Percentiles rank a stretch among this genome's conserved stretches.
phyloP scores from a whole-genome alignment of 2,888 invertebrate genomes.

The Agapetus fuscipes region DNA sequence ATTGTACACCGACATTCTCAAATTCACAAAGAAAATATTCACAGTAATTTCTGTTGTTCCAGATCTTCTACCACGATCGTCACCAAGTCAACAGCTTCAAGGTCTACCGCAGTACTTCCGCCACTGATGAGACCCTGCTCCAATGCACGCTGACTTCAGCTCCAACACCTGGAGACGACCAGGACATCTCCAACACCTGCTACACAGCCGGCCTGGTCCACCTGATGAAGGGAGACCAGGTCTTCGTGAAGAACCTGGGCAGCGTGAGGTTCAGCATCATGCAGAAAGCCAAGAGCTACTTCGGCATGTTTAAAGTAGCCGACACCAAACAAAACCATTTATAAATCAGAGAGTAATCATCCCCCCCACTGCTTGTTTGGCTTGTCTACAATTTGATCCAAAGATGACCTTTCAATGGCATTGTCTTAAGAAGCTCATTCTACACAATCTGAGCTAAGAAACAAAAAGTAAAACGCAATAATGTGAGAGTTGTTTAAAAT shows the following conservation, averaged over 20 bases:
- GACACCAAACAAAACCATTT: slow-evolving; percentile 36
- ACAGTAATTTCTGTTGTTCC: no score
- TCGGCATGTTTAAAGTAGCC: slow-evolving; percentile 68
- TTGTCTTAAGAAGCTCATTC: no score
- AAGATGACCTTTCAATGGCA: no score
- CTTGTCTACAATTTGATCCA: no score
- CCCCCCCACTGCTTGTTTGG: no score
- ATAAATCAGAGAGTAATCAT: no score
- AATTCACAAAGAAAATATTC: no score
- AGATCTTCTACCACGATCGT: slow-evolving; percentile 71
- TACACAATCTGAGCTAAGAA: no score
- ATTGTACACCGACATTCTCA: no score
- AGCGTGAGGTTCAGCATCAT: slow-evolving; percentile 58
- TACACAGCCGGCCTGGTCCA: slow-evolving; percentile 60
- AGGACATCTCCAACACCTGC: slow-evolving; percentile 61
- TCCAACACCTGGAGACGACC: slow-evolving; percentile 26
- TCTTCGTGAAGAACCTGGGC: slow-evolving; percentile 61
- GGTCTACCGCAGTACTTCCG: slow-evolving; percentile 49
- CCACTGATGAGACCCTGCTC: slow-evolving; percentile 49
- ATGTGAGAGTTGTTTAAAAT: no score
- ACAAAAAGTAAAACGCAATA: no score
- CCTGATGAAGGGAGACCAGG: slow-evolving; percentile 52
- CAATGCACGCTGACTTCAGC: slow-evolving; percentile 65
- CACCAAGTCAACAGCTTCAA: slow-evolving; percentile 70
- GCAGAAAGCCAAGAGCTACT: slow-evolving; percentile 70